Conservation (phyloP, 1,140 invertebrate genomes). For the Leptinotarsa defecta region DNA sequence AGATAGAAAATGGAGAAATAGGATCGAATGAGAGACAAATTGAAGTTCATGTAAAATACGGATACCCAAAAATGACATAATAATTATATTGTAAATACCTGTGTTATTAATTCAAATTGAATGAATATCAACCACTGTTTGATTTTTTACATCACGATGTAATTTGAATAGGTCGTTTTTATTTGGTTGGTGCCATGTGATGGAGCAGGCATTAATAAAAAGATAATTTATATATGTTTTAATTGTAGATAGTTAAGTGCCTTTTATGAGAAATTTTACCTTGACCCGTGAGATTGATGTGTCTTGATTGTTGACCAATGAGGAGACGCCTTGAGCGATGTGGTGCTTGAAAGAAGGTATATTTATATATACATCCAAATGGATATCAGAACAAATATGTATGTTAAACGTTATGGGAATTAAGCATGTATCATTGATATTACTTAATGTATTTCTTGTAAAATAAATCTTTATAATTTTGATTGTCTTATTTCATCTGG, state of each 20-base stretch:
- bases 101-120: constrained; percentile 26
- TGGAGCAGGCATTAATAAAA: constrained; percentile 36
- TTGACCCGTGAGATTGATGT: constrained; percentile 31
- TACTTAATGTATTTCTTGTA: constrained; percentile 13
- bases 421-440: constrained; percentile 19
- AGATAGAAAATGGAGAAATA: not conserved
- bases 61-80: not conserved
- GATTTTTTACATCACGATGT: constrained; percentile 29
- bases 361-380: constrained; percentile 21
- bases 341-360: constrained; percentile 36
- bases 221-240: constrained; percentile 32
- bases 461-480: constrained; percentile 24
- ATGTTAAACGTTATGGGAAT: constrained; percentile 19
- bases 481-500: not conserved
- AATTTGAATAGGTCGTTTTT: constrained; percentile 25
- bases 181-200: constrained; percentile 36
- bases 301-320: constrained; percentile 34
- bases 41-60: not conserved
- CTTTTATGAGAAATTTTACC: constrained; percentile 32
- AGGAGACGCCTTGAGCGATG: constrained; percentile 32
- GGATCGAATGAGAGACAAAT: not conserved
- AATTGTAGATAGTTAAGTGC: constrained; percentile 37
- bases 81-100: constrained; percentile 15
- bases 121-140: constrained; percentile 4
- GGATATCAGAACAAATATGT: constrained; percentile 19